These are phyloP conservation scores for Paralvinella palmiformis DNA, from an alignment of 1,140 invertebrate genomes.

Conservation along the genomic window DNA sequence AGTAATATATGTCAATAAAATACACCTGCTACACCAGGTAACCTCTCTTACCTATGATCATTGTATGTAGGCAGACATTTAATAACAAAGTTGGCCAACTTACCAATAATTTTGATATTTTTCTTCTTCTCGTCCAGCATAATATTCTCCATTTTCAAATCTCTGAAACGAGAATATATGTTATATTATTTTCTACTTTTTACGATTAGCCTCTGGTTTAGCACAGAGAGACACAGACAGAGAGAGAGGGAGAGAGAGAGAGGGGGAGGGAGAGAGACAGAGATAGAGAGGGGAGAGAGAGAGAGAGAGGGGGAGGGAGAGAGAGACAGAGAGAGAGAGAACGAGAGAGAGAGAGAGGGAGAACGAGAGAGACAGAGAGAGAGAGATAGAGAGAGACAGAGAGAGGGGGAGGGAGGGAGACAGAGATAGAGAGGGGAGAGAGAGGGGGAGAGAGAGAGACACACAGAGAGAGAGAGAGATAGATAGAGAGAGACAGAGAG, in stretches of 20 bases:
- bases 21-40: too few species aligned
- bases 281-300: background rate
- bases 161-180: slow-evolving; percentile 59
- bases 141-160: slow-evolving; percentile 72
- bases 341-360: background rate
- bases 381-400: background rate
- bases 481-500: slow-evolving; percentile 9
- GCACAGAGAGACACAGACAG: slow-evolving; percentile 2
- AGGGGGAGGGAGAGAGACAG: background rate
- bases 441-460: background rate
- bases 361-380: background rate
- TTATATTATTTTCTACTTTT: too few species aligned
- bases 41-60: too few species aligned
- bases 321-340: background rate
- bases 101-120: slow-evolving; percentile 64
- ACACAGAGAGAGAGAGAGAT: slow-evolving; percentile 2
- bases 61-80: background rate
- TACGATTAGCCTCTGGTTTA: slow-evolving; percentile 4
- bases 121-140: slow-evolving; percentile 61
- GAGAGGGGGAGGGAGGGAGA: slow-evolving; percentile 11
- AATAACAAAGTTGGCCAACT: too few species aligned
- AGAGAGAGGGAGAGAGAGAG: background rate
- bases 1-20: too few species aligned
- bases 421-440: background rate
- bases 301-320: background rate